phyloP scores from a whole-genome alignment of 2,888 invertebrate species.

The Phyllotreta striolata region DNA sequence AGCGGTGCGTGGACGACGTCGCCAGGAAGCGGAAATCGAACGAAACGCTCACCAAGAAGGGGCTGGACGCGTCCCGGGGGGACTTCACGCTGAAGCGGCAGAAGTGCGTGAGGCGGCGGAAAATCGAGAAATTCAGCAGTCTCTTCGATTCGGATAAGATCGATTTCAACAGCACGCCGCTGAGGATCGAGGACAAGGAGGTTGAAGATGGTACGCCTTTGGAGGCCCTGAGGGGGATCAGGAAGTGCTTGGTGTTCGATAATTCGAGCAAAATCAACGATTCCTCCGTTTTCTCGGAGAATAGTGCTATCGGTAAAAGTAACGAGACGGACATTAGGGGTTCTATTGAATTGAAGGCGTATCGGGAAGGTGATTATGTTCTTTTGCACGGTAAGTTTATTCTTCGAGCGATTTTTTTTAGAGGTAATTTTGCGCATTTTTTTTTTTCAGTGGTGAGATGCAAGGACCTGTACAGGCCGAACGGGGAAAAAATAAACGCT shows the following conservation, averaged over 20 bases:
- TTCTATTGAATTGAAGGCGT: slow-evolving; percentile 58
- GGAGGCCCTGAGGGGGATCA: slow-evolving; percentile 49
- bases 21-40: slow-evolving; percentile 46
- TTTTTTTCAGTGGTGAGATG: slow-evolving; percentile 77
- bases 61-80: slow-evolving; percentile 46
- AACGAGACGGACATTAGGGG: slow-evolving; percentile 54
- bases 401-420: not conserved
- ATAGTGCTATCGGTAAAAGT: slow-evolving; percentile 44
- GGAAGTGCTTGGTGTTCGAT: slow-evolving; percentile 60
- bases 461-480: slow-evolving; percentile 73
- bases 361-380: slow-evolving; percentile 53
- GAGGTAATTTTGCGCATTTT: slow-evolving; percentile 35
- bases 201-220: slow-evolving; percentile 34
- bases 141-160: slow-evolving; percentile 6
- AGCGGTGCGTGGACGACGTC: slow-evolving; percentile 55
- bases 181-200: too few relatives aligned
- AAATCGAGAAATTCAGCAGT: slow-evolving; percentile 46
- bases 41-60: slow-evolving; percentile 44
- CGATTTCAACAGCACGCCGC: slow-evolving; percentile 47
- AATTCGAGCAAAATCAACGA: slow-evolving; percentile 51
- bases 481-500: slow-evolving; percentile 77
- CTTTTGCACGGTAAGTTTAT: slow-evolving; percentile 60
- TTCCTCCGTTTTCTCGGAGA: slow-evolving; percentile 47
- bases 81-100: slow-evolving; percentile 63
- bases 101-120: slow-evolving; percentile 67